phyloP scores from a whole-genome alignment of 1,140 invertebrate genomes.

The Tribolium castaneum region DNA sequence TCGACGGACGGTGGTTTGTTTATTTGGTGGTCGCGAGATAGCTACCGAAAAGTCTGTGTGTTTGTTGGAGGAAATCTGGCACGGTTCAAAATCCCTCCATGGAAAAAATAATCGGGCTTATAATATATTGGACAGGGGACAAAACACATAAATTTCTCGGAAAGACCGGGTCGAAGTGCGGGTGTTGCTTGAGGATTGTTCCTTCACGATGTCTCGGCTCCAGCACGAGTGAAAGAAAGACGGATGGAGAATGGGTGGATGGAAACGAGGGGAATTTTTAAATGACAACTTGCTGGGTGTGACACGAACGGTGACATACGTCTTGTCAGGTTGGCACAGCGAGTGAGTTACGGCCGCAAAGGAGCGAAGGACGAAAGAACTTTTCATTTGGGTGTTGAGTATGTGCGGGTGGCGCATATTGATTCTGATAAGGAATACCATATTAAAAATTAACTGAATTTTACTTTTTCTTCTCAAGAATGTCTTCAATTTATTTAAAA shows the following conservation, averaged over 20 bases:
- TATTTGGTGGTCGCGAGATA: not conserved
- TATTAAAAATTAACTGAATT: no score
- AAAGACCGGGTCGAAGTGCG: constrained; percentile 47
- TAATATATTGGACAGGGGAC: constrained; percentile 54
- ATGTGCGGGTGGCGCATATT: not conserved
- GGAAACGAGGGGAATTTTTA: constrained; percentile 38
- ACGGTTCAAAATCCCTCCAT: constrained; percentile 14
- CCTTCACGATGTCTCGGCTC: not conserved
- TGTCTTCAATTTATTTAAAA: not conserved
- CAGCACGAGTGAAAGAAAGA: not conserved
- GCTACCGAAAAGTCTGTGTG: constrained; percentile 14
- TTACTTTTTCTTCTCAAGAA: no score
- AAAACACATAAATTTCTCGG: constrained; percentile 54
- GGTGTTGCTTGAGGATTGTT: constrained; percentile 38
- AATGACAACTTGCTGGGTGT: constrained; percentile 53
- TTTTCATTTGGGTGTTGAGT: constrained; percentile 3
- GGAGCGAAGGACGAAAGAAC: constrained; percentile 37
- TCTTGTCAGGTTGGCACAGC: constrained; percentile 53
- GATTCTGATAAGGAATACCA: not conserved
- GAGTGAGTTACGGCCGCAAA: constrained; percentile 46
- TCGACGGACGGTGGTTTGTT: constrained; percentile 7
- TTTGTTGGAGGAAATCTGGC: constrained; percentile 50
- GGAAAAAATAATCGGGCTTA: constrained; percentile 23
- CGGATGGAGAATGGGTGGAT: constrained; percentile 9
- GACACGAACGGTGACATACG: constrained; percentile 55